Evolutionary conservation across 37 sponge, comb jelly and placozoan species (phyloP).

Genomic region (Agelas oroides): DNA sequence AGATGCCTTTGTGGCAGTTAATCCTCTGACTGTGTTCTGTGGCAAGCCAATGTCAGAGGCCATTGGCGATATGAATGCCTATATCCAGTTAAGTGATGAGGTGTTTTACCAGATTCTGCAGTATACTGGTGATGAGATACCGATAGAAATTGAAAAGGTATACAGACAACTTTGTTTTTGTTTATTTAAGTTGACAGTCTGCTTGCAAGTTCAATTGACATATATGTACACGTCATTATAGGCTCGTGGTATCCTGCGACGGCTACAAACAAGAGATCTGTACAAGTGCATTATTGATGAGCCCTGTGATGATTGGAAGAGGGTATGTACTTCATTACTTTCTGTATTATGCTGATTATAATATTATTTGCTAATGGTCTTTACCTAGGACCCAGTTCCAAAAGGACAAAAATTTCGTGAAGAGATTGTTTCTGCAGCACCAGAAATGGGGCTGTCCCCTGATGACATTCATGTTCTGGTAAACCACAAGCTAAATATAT

Average conservation of each 20-base stretch:
- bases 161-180: too few species aligned
- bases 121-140: constrained; percentile 52
- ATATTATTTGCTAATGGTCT: background rate
- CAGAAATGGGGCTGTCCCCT: background rate
- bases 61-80: constrained; percentile 83
- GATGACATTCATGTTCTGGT: background rate
- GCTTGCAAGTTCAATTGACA: background rate
- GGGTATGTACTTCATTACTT: background rate
- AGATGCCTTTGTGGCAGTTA: constrained; percentile 61
- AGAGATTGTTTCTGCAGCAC: too few species aligned
- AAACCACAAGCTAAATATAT: background rate
- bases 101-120: constrained; percentile 60
- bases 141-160: constrained; percentile 60
- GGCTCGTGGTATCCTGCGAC: constrained; percentile 54
- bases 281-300: constrained; percentile 49
- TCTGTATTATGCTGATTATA: background rate
- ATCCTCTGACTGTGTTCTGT: constrained; percentile 44
- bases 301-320: background rate
- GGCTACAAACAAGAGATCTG: constrained; percentile 70
- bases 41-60: constrained; percentile 79
- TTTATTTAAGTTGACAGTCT: background rate
- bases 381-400: too few species aligned
- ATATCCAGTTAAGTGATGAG: constrained; percentile 74
- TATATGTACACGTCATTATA: constrained; percentile 17
- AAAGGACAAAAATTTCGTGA: too few species aligned